A percentile compares a stretch with the other conserved stretches of the same genome.
phyloP scores from a whole-genome alignment of 2,113 vertebrate species.

The Turnix velox region DNA sequence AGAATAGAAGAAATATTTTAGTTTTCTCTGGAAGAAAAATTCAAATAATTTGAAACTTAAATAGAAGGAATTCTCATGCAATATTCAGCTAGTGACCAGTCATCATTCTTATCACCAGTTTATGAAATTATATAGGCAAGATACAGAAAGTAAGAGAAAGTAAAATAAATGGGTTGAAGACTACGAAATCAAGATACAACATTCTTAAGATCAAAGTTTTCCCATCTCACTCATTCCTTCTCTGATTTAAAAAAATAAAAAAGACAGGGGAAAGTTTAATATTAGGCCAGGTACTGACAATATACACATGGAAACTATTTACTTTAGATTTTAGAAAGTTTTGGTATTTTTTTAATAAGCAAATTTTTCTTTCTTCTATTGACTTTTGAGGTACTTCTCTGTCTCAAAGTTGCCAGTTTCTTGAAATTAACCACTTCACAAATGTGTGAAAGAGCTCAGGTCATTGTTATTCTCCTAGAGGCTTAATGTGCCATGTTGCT shows the following conservation, averaged over 20 bases:
- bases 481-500: neutral
- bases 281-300: neutral
- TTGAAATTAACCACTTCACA: neutral
- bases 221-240: neutral
- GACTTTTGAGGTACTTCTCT: neutral
- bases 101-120: neutral
- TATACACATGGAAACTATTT: neutral
- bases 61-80: neutral
- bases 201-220: neutral
- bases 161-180: neutral
- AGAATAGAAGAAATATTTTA: fast-evolving
- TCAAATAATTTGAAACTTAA: neutral
- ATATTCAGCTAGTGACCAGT: neutral
- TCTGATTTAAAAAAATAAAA: fast-evolving
- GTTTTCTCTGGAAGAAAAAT: neutral
- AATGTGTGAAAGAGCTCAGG: neutral
- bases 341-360: neutral
- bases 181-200: neutral
- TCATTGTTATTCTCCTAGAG: neutral
- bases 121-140: neutral
- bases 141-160: neutral
- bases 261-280: fast-evolving
- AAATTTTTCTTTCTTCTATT: neutral
- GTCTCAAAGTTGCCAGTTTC: neutral
- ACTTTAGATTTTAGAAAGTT: neutral